Base-by-base conservation (phyloP, 2,888 invertebrate genomes). In the Tetropium fuscum region DNA sequence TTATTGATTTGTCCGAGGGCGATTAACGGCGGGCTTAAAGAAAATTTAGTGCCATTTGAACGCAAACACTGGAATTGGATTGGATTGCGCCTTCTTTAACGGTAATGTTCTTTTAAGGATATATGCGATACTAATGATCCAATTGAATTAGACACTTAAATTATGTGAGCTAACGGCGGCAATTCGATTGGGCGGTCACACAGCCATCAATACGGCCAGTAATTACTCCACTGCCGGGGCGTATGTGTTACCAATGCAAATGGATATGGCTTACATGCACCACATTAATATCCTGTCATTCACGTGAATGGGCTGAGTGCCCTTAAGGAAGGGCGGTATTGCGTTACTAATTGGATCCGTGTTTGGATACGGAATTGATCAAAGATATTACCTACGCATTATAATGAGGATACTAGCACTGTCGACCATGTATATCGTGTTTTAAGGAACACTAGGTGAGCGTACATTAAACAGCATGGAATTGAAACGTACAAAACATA, bases 71-170 rank as follows among this genome's bases (percentile, higher is more conserved):
- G 8, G 10, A 7, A 40, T 10, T 16, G 40, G 51, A 51, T 51
- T 18, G 25, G 18, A 32, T 34, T 34, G 47, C 13, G 13, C 51
- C 27, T 51, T 51, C 51, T 51, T 38, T 51, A 38, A 11, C 40
- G 64, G 64, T 75, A 75, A 76, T 72, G 75, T 69, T 71, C 74
- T 74, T 75, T 75, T 73, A 72, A 73, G 74, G 71, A 77, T 76
- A 73, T 75, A 75, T 72, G 72, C 61, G 71, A 72, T 72, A 74
- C 74, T 76, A 75, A 77, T 74, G 76, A 77, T 69, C 72, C 75
- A 76, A 78, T 78, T 76, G 77, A 78, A 78, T 78, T 75, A 77
- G 75, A 74, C 74, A 74, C 75, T 75, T 78, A 76, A 78, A 77
- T 76, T 77, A 77, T 77, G 74, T 75, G 72, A 73, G 72, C 70